A percentile compares a stretch with the other conserved stretches of the same genome.
phyloP scores from a whole-genome alignment of 2,113 vertebrate species.

The Channa maculata region DNA sequence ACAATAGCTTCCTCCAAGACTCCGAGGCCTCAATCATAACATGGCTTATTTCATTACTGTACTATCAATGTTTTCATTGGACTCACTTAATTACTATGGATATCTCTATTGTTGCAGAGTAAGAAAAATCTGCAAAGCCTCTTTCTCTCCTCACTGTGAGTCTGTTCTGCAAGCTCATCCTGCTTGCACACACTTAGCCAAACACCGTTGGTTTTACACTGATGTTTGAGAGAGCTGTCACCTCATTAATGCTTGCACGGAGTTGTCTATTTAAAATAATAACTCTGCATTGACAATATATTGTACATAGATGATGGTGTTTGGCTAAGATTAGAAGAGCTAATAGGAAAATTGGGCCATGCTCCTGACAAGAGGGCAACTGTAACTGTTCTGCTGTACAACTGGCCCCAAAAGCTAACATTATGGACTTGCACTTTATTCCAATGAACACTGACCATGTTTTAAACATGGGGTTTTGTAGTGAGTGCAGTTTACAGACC shows the following conservation, averaged over 20 bases:
- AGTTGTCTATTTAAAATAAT: constrained; percentile 53
- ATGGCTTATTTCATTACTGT: constrained; percentile 71
- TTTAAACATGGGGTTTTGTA: constrained; percentile 8
- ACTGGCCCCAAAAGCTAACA: background rate
- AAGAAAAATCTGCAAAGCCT: constrained; percentile 26
- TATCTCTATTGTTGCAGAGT: constrained; percentile 54
- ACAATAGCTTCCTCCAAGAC: constrained; percentile 59
- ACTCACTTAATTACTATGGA: constrained; percentile 59
- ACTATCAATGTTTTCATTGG: constrained; percentile 68
- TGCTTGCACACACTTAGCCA: constrained; percentile 28
- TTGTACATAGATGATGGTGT: too few species aligned
- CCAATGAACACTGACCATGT: background rate
- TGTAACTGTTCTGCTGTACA: background rate
- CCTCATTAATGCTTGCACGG: constrained; percentile 42
- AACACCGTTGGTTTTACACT: constrained; percentile 32
- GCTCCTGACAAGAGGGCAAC: background rate
- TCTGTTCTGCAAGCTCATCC: constrained; percentile 34
- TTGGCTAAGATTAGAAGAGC: constrained; percentile 13
- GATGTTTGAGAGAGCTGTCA: constrained; percentile 50
- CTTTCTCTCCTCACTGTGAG: constrained; percentile 15
- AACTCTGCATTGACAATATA: constrained; percentile 7
- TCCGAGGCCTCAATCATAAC: constrained; percentile 55
- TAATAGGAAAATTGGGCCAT: background rate
- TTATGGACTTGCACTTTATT: background rate
- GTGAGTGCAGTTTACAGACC: background rate